Evolutionary conservation across 2,888 invertebrate genomes (phyloP).

Genomic region (Drosophila mayaguana): DNA sequence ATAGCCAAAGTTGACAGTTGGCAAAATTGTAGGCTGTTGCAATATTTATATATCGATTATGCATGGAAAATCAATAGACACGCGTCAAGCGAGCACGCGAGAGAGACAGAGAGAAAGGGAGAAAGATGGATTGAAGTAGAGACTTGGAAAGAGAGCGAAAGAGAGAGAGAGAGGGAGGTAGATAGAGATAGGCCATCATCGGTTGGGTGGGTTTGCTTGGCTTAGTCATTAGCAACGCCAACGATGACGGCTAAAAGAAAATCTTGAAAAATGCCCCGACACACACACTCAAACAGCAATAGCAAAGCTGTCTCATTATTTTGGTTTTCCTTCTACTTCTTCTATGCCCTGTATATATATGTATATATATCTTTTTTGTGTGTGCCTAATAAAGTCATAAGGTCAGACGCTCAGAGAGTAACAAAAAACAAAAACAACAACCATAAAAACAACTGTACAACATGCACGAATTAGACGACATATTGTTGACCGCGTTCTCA

Average conservation of each 20-base stretch:
- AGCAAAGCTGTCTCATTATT: slow-evolving; percentile 56
- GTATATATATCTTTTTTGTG: not conserved
- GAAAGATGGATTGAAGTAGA: slow-evolving; percentile 8
- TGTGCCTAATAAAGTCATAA: slow-evolving; percentile 59
- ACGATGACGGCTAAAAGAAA: slow-evolving; percentile 44
- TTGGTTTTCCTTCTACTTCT: slow-evolving; percentile 26
- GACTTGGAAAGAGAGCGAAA: not conserved
- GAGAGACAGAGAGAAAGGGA: not conserved
- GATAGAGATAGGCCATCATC: not conserved
- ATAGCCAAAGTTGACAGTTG: slow-evolving; percentile 53
- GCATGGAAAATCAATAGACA: slow-evolving; percentile 64
- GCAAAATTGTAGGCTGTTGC: slow-evolving; percentile 59
- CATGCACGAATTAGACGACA: slow-evolving; percentile 35
- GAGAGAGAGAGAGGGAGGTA: slow-evolving; percentile 4
- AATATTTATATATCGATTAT: slow-evolving; percentile 73
- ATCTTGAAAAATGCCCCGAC: slow-evolving; percentile 47
- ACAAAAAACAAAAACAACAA: slow-evolving; percentile 4
- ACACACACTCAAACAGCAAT: slow-evolving; percentile 21
- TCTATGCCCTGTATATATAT: slow-evolving; percentile 14
- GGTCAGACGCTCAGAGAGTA: slow-evolving; percentile 46
- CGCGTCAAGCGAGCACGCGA: slow-evolving; percentile 22
- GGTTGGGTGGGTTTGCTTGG: slow-evolving; percentile 8
- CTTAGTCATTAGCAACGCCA: slow-evolving; percentile 60
- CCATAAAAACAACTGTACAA: slow-evolving; percentile 28
- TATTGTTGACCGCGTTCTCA: slow-evolving; percentile 46